Base-by-base conservation (phyloP, 2,113 vertebrate species). In the Lophius piscatorius region DNA sequence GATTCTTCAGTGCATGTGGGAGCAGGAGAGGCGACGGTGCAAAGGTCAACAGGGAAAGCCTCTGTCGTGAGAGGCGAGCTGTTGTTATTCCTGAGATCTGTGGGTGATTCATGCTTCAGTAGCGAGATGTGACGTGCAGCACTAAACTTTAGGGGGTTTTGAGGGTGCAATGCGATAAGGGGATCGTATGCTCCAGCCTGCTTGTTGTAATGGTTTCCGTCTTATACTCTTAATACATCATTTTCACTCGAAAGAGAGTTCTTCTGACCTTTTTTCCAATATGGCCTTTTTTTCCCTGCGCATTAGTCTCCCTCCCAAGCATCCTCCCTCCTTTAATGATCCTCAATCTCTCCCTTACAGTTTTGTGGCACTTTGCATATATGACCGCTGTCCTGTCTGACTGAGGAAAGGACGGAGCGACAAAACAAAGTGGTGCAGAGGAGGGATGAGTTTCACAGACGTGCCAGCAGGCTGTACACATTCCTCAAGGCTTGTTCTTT, bases 401-500 rank as follows among this genome's bases (percentile, higher is more conserved):
- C 38, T 17, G 62, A 24, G 46, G 17, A 29, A 58, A 23, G 33
- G 31, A 61, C 18, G 24, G 45, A 34, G 21, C 11, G 34, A 16
- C 35, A 33, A 63, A 60, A 23, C 23, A 65, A 52, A 61, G 54
- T 2, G 13, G 28, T 49, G 57, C 39, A 52, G 52, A 56, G 67
- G 77, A 70, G 72, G 67, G 80, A 82, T 87, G 84, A 74, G 50
- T 81, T 81, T 78, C 73, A 41, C 74, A 81, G 87, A 76, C 80
- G 72, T 81, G 86, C 82, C 70, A 73, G 73, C 70, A 74, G 64
- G 72, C 80, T 82, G 71, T 62, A 78, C 60, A 68, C 85, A 92
- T 92, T 91, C 91, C 86, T 90, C 74, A 77, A 74, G 84, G 85
- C 87, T 81, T 91, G 89, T 90, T 89, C 84, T 68, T 65, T 74